These are phyloP conservation scores for Larimichthys crocea DNA, from an alignment of 2,113 vertebrate genomes.

Conservation along the genomic window DNA sequence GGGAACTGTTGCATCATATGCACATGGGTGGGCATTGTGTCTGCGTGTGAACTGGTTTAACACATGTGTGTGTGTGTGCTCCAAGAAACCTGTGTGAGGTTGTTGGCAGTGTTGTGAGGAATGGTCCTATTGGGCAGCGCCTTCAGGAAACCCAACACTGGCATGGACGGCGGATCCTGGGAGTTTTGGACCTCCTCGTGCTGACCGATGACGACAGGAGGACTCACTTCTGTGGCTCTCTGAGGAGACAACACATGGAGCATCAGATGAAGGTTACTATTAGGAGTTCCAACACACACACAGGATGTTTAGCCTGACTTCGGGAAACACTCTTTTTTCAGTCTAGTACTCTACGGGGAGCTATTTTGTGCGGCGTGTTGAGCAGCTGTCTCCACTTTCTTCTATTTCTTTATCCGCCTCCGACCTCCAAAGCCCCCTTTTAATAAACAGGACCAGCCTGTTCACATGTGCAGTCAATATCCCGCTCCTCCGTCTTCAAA, in stretches of 20 bases:
- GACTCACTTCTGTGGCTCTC: conserved; percentile 79
- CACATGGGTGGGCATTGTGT: conserved; percentile 45
- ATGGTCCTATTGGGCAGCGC: conserved; percentile 83
- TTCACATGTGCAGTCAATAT: conserved; percentile 70
- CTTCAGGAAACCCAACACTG: conserved; percentile 79
- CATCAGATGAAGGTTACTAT: conserved; percentile 30
- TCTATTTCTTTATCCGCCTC: conserved; percentile 43
- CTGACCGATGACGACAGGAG: conserved; percentile 74
- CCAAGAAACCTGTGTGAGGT: conserved; percentile 88
- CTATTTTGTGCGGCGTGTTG: conserved; percentile 56
- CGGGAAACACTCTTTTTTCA: conserved; percentile 37
- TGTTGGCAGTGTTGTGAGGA: conserved; percentile 81
- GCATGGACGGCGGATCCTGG: conserved; percentile 23
- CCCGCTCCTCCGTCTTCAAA: conserved; percentile 47
- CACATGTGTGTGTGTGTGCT: conserved; percentile 20
- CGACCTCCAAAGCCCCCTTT: conserved; percentile 46
- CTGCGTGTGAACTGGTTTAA: conserved; percentile 46
- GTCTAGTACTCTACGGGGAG: conserved; percentile 54
- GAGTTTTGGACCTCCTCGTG: conserved; percentile 52
- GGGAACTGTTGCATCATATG: conserved; percentile 59
- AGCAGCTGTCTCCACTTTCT: conserved; percentile 64
- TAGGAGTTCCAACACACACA: conserved; percentile 55
- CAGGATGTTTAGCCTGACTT: conserved; percentile 51
- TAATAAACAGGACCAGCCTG: conserved; percentile 56
- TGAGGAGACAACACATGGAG: conserved; percentile 65